Evolutionary conservation across 2,888 invertebrate species (phyloP).

Genomic region (Campoplex nolae): DNA sequence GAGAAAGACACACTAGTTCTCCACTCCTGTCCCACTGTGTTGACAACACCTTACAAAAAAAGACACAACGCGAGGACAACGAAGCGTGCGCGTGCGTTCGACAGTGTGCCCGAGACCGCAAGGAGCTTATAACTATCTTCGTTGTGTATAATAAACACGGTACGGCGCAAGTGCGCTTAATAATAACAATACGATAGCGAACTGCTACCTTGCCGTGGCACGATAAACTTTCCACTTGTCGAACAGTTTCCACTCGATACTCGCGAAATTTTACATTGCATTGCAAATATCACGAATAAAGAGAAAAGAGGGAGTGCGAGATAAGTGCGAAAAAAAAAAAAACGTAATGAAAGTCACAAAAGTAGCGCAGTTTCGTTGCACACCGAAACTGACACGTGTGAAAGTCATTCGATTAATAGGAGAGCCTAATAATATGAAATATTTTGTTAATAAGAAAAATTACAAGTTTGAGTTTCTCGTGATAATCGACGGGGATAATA

Average conservation of each 20-base stretch:
- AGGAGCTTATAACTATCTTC: constrained; percentile 11
- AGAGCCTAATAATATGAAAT: neutral
- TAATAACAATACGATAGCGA: constrained; percentile 76
- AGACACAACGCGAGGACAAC: constrained; percentile 19
- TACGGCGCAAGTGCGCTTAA: constrained; percentile 61
- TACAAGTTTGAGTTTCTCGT: neutral
- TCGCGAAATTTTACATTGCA: constrained; percentile 40
- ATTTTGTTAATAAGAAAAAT: neutral
- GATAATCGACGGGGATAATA: constrained; percentile 47
- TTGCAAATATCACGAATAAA: constrained; percentile 34
- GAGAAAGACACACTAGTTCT: neutral
- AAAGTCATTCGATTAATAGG: neutral
- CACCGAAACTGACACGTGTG: neutral
- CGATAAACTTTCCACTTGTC: constrained; percentile 70
- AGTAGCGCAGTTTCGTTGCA: neutral
- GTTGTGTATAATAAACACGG: constrained; percentile 18
- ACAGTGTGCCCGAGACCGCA: constrained; percentile 36
- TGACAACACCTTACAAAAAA: constrained; percentile 50
- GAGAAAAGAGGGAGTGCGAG: neutral
- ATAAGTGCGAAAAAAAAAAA: neutral
- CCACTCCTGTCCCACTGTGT: constrained; percentile 33
- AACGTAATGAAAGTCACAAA: neutral
- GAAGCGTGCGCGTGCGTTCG: constrained; percentile 19
- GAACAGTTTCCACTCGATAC: constrained; percentile 26
- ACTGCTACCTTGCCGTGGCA: constrained; percentile 76